A percentile compares a stretch with the other conserved stretches of the same genome.
Conservation (phyloP, 1,140 invertebrate genomes). For the Brachionus rubens region DNA sequence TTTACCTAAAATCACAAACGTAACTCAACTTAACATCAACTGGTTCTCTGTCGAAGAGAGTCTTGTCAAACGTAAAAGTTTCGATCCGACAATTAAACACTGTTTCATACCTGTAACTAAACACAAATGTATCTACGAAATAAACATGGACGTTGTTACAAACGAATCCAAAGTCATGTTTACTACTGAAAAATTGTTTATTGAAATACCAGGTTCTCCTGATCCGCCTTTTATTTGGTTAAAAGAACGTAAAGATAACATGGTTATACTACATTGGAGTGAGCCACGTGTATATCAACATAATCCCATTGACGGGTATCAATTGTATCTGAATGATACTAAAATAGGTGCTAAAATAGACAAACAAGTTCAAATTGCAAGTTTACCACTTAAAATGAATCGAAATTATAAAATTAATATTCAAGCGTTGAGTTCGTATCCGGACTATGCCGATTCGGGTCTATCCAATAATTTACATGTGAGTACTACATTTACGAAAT, state of each 20-base stretch:
- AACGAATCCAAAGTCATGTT: conserved; percentile 51
- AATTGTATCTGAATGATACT: conserved; percentile 59
- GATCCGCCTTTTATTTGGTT: conserved; percentile 58
- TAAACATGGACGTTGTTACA: conserved; percentile 54
- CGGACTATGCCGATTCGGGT: conserved; percentile 53
- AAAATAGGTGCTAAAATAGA: conserved; percentile 57
- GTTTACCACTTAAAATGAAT: conserved; percentile 57
- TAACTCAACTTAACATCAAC: conserved; percentile 57
- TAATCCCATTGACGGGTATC: conserved; percentile 57
- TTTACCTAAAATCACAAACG: conserved; percentile 52
- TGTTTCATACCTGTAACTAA: conserved; percentile 54
- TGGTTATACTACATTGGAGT: conserved; percentile 59
- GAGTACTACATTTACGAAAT: conserved; percentile 49
- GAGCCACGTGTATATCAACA: conserved; percentile 56
- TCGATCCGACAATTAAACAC: conserved; percentile 51
- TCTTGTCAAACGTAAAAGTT: conserved; percentile 54
- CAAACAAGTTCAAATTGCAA: conserved; percentile 55
- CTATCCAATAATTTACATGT: conserved; percentile 55
- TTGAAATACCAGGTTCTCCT: conserved; percentile 58
- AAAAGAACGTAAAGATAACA: conserved; percentile 53
- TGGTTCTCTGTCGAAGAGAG: conserved; percentile 55
- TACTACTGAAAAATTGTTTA: conserved; percentile 52
- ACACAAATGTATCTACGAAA: conserved; percentile 53
- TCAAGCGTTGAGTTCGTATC: conserved; percentile 54
- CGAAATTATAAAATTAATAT: conserved; percentile 58